A percentile compares a stretch with the other conserved stretches of the same genome.
These are phyloP conservation scores for Planiliza haematocheilus DNA, from an alignment of 2,113 vertebrate species.

Conservation along the genomic window DNA sequence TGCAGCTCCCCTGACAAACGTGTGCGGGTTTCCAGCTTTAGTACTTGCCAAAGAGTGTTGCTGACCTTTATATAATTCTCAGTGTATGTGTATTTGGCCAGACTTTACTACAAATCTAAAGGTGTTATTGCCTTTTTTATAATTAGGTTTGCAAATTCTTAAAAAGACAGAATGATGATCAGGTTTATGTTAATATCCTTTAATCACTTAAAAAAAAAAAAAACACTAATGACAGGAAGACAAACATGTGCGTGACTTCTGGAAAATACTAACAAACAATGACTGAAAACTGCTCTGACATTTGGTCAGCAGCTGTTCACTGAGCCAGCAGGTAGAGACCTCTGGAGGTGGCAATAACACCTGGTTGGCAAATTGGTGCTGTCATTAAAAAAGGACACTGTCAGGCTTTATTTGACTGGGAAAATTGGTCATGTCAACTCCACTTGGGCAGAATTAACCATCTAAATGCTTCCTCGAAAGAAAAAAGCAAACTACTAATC, in stretches of 20 bases:
- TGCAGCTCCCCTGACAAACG: constrained; percentile 4
- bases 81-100: background rate
- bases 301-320: constrained; percentile 31
- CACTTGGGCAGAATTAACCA: background rate
- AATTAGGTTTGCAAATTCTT: background rate
- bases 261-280: background rate
- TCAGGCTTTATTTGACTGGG: constrained; percentile 18
- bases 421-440: constrained; percentile 20
- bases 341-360: constrained; percentile 21
- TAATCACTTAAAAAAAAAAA: background rate
- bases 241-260: background rate
- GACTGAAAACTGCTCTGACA: constrained; percentile 4
- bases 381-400: constrained; percentile 15
- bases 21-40: background rate
- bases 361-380: constrained; percentile 15
- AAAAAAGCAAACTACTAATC: background rate
- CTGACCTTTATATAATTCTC: too few species aligned
- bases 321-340: constrained; percentile 3
- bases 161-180: background rate
- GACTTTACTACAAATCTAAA: background rate
- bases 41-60: too few species aligned
- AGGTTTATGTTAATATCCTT: background rate
- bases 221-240: background rate
- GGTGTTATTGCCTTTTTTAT: background rate
- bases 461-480: background rate